Evolutionary conservation across 2,888 invertebrate genomes (phyloP), one percentile per base, ranked within the genome.

Genomic region (Temnothorax rugatulus): DNA sequence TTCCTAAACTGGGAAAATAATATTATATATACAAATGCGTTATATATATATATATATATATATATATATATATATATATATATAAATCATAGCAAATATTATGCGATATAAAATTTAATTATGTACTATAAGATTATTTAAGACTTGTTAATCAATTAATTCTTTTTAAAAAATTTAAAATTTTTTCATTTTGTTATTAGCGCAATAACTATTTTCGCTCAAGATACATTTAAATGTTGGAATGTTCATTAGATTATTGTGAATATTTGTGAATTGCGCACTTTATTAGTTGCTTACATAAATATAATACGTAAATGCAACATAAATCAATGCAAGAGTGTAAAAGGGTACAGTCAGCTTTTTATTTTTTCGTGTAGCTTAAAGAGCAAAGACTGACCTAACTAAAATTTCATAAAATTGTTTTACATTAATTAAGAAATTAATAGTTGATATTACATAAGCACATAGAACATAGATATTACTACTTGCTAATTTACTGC

Each of bases 281-380:
- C 2, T 71, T 57, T 41, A 11, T 18, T 59, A 47, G 3, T 59
- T 59, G 5, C 7, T n/a, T 64, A 41, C n/a, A 38, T n/a, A 47
- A 61, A 18, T 47, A 25, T n/a, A 41, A 50, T 29, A 29, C 2
- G 5, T 66, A 76, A 69, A 69, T 77, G 77, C 71, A 77, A 77
- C 77, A 54, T 77, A 69, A 68, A 77, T 77, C 69, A 69, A 77
- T 77, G 77, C 77, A 76, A 76, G n/a, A 68, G 5, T 52, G 18
- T 59, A 74, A 68, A 41, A 41, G 18, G 34, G 13, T 25, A 25
- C 50, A 38, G 57, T 81, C 21, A 57, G 29, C 7, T 44, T 57
- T 64, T 73, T 79, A 44, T 0, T 64, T 57, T 79, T 73, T 79
- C 18, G 1, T 47, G 4, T 79, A 79, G 15, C 11, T 79, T 25